These are phyloP conservation scores for Thyatira batis DNA, from an alignment of 2,888 invertebrate genomes.

Conservation along the genomic window DNA sequence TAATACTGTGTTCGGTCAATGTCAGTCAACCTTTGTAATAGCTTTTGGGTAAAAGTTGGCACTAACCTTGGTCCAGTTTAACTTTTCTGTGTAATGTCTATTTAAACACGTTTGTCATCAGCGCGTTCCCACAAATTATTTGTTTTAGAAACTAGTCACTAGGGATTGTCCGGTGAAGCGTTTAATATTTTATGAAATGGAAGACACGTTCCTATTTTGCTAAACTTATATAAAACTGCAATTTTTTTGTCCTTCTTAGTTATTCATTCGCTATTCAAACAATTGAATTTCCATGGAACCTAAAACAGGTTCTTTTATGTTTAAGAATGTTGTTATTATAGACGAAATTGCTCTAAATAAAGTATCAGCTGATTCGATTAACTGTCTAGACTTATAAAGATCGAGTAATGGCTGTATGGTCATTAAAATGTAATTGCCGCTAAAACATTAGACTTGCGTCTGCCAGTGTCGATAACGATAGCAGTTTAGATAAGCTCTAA, in stretches of 20 bases:
- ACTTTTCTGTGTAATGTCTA: slow-evolving; percentile 2
- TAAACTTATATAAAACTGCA: background rate
- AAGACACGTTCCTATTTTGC: background rate
- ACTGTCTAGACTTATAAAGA: background rate
- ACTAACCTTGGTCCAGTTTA: slow-evolving; percentile 10
- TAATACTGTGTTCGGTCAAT: slow-evolving; percentile 39
- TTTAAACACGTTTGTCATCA: slow-evolving; percentile 2
- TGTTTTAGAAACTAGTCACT: background rate
- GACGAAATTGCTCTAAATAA: background rate
- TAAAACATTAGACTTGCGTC: background rate
- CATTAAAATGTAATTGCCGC: background rate
- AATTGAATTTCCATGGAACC: too few relatives aligned
- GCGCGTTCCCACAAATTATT: background rate
- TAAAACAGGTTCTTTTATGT: too few relatives aligned
- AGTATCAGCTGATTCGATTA: background rate
- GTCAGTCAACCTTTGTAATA: slow-evolving; percentile 56
- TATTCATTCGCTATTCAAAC: too few relatives aligned
- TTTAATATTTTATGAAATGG: background rate
- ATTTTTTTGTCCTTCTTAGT: too few relatives aligned
- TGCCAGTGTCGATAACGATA: background rate
- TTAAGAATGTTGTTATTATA: too few relatives aligned
- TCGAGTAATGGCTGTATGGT: background rate
- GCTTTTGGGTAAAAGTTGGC: background rate
- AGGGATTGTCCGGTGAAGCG: background rate
- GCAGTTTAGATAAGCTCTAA: background rate